Evolutionary conservation across 2,888 invertebrate species (phyloP), one percentile per base, ranked within the genome.

Genomic region (Calliopum simillimum): DNA sequence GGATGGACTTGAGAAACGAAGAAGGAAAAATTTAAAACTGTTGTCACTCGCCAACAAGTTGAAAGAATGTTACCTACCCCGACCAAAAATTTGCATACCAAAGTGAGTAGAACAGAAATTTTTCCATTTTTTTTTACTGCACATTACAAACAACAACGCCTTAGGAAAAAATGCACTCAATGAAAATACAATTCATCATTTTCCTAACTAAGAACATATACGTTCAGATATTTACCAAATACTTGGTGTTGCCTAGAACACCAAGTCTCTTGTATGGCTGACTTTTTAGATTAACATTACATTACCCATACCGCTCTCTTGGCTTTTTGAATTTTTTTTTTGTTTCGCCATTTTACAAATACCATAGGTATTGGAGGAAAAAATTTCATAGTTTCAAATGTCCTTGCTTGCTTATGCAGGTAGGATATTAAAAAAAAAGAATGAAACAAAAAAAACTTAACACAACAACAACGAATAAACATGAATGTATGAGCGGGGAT

Each of bases 171-270:
- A 67, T 46, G 66, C 53, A 19, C 46, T 47, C 56, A 58, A 67
- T 67, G 56, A 56, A 66, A 53, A 67, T 21, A 47, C 58, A 51
- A 58, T 67, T 25, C 66, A 67, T 66, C 55, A 58, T 51, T 67
- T 56, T 66, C n/a, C 23, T 11, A 53, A 53, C 53, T 23, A 49
- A 19, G 49, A n/a, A 11, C 4, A 19, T 16, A 21, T 21, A 46
- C 46, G 21, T 61, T 23, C 19, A 46, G 16, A 33, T 33, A 59
- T 67, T 59, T 25, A 47, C 23, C 56, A 25, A 23, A 53, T 41
- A 25, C 56, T 56, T 66, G 25, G 23, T 47, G n/a, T 56, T 44
- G 12, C 23, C 41, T 16, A 59, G 43, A 59, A 59, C n/a, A 43
- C 41, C 13, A 43, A 43, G 41, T 64, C 53, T 25, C 46, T 46